Conservation (phyloP, 2,797 vertebrate genomes). For the Pogonophryne albipinna region DNA sequence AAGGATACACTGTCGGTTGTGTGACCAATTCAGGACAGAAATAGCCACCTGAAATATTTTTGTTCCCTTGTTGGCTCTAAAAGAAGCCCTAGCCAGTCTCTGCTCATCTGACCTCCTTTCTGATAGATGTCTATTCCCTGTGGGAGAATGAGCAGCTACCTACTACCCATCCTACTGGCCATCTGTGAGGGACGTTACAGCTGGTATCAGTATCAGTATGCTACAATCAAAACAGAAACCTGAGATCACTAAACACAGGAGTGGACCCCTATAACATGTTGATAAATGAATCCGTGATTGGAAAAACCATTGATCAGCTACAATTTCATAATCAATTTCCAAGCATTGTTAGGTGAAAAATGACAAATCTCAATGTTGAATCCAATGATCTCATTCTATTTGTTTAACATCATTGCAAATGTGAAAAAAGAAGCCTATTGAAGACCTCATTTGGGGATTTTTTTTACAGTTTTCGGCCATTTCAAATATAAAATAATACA, state of each 20-base stretch:
- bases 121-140: slow-evolving; percentile 53
- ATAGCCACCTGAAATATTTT: slow-evolving; percentile 39
- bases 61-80: slow-evolving; percentile 43
- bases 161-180: slow-evolving; percentile 18
- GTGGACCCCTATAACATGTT: slow-evolving; percentile 15
- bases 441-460: not conserved
- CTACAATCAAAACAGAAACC: slow-evolving; percentile 7
- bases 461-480: not conserved
- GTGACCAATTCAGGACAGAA: slow-evolving; percentile 35
- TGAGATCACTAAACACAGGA: slow-evolving; percentile 25
- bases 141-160: slow-evolving; percentile 15
- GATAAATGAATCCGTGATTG: slow-evolving; percentile 5
- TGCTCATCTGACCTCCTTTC: slow-evolving; percentile 71
- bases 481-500: not conserved
- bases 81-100: slow-evolving; percentile 48
- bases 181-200: slow-evolving; percentile 26
- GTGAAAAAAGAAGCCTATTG: not conserved
- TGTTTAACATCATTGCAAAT: not conserved
- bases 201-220: slow-evolving; percentile 1
- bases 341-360: slow-evolving; percentile 5
- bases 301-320: slow-evolving; percentile 6
- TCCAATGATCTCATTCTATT: not conserved
- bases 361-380: not conserved
- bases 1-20: slow-evolving; percentile 22
- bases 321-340: not conserved